phyloP scores from a whole-genome alignment of 2,113 vertebrate genomes.

The Hippocampus abdominalis region DNA sequence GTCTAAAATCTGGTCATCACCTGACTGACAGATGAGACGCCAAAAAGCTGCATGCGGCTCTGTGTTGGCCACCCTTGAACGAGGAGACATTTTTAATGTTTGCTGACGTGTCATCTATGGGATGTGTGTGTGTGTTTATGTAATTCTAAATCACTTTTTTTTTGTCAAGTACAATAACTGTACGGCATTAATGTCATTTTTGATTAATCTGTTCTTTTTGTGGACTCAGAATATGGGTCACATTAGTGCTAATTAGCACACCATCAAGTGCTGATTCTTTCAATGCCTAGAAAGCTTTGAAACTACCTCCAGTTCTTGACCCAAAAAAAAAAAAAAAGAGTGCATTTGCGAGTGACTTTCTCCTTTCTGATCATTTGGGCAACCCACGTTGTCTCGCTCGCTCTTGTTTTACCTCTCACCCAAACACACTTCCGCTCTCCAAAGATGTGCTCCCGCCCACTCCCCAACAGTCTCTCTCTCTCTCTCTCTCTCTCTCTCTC shows the following conservation, averaged over 20 bases:
- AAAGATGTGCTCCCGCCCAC: conserved; percentile 35
- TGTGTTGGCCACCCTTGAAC: not conserved
- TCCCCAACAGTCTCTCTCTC: conserved; percentile 15
- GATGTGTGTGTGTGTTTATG: not conserved
- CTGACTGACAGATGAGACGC: not conserved
- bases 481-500: too few relatives aligned
- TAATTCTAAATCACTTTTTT: not conserved
- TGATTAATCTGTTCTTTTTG: not conserved
- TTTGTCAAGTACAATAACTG: not conserved
- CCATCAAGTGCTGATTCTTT: not conserved
- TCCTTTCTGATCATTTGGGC: too few relatives aligned
- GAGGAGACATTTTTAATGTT: not conserved
- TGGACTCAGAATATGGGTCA: not conserved
- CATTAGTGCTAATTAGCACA: conserved; percentile 11
- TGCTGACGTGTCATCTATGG: not conserved
- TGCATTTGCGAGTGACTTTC: too few relatives aligned
- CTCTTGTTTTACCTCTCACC: not conserved
- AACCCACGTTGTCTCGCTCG: conserved; percentile 7
- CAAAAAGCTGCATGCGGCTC: not conserved
- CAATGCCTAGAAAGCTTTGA: not conserved
- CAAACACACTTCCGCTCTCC: conserved; percentile 6
- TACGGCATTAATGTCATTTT: conserved; percentile 11
- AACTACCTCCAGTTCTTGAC: not conserved
- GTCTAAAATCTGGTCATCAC: not conserved
- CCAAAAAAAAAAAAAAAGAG: too few relatives aligned